These are phyloP conservation scores for Spatulosminthurus flaviceps DNA, from an alignment of 2,888 invertebrate species.

Conservation along the genomic window DNA sequence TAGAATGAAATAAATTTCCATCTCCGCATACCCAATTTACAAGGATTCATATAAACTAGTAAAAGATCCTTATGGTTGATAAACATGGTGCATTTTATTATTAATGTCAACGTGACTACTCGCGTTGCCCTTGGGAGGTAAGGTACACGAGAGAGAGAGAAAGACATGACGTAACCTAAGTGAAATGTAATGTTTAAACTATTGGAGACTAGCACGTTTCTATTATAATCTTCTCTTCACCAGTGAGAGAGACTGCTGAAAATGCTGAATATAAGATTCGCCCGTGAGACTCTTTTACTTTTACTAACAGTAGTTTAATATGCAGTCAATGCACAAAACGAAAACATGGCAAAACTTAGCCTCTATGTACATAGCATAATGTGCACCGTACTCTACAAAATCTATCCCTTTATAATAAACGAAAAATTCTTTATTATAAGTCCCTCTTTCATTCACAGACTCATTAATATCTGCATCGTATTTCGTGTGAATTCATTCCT, in stretches of 20 bases:
- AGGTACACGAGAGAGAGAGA: constrained; percentile 1
- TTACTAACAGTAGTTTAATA: neutral
- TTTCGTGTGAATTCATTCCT: too few species aligned
- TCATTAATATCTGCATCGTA: too few species aligned
- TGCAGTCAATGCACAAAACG: neutral
- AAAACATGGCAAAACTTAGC: too few species aligned
- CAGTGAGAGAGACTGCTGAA: too few species aligned
- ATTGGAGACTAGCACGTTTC: constrained; percentile 6
- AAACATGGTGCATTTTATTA: constrained; percentile 16
- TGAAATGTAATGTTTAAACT: constrained; percentile 14
- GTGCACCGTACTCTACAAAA: too few species aligned
- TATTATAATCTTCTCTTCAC: neutral
- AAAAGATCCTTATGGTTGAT: neutral
- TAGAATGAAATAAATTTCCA: too few species aligned
- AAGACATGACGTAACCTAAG: constrained; percentile 10
- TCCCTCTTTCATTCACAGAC: too few species aligned
- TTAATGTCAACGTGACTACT: constrained; percentile 9
- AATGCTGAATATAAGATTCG: constrained; percentile 7
- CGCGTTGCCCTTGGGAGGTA: constrained; percentile 27
- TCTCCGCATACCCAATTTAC: too few species aligned
- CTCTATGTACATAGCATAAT: too few species aligned
- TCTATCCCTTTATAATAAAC: too few species aligned
- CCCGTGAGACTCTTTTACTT: neutral
- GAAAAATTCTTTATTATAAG: too few species aligned
- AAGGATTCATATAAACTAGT: neutral